These are phyloP conservation scores for Eublepharis macularius DNA, from an alignment of 2,113 vertebrate species.

Conservation along the genomic window DNA sequence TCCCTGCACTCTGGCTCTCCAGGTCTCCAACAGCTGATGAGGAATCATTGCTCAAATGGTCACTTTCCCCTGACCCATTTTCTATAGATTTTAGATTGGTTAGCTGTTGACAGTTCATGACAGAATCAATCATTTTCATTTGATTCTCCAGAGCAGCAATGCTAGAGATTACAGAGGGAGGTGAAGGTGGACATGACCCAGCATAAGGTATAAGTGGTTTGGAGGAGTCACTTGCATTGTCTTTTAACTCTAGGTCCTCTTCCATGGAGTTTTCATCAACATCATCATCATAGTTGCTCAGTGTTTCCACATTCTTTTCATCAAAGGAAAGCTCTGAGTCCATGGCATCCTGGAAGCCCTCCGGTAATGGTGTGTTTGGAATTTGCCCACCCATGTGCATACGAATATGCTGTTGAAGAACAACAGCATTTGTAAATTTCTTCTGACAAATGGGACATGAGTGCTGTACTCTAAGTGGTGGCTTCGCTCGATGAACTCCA, in stretches of 20 bases:
- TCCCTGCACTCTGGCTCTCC: slow-evolving; percentile 92
- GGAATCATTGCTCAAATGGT: slow-evolving; percentile 90
- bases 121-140: slow-evolving; percentile 98
- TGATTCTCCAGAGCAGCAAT: slow-evolving; percentile 97
- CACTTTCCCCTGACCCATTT: slow-evolving; percentile 89
- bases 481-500: slow-evolving; percentile 97
- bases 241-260: slow-evolving; percentile 87
- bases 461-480: slow-evolving; percentile 95
- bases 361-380: slow-evolving; percentile 91
- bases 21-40: slow-evolving; percentile 86
- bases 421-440: slow-evolving; percentile 98
- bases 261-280: slow-evolving; percentile 95
- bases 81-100: slow-evolving; percentile 83
- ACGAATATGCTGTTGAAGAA: slow-evolving; percentile 97
- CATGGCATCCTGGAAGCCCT: slow-evolving; percentile 90
- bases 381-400: slow-evolving; percentile 99
- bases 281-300: slow-evolving; percentile 92
- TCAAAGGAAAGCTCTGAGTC: slow-evolving; percentile 90
- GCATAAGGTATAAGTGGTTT: slow-evolving; percentile 82
- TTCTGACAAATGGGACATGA: slow-evolving; percentile 99
- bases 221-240: slow-evolving; percentile 76
- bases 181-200: slow-evolving; percentile 85
- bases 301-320: slow-evolving; percentile 86
- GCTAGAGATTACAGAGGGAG: slow-evolving; percentile 95
- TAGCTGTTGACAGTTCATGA: slow-evolving; percentile 85